Evolutionary conservation across 1,140 invertebrate species (phyloP), one percentile per base, ranked within the genome.

Genomic region (Streblospio benedicti): DNA sequence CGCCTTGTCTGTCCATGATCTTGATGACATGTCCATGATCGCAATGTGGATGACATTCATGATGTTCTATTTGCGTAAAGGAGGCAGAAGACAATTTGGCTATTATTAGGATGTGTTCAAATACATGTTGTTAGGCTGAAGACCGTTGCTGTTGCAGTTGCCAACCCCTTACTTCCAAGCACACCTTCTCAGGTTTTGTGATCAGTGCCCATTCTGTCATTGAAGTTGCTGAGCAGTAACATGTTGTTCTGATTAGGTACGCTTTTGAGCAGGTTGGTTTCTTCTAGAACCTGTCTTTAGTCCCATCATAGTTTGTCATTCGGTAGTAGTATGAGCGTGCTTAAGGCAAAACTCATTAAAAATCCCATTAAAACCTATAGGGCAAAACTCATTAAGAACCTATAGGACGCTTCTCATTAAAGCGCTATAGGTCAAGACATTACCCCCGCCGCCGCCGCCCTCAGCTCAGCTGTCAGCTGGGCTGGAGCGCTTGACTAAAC

Each of bases 21-120:
- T 65, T 54, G 2, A 62, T 61, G 1, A 66, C 28, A 33, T 64
- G 62, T 62, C 62, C 62, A 30, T 65, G 65, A 57, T 25, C 61
- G 52, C 65, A 65, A 58, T 59, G 57, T 63, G 1, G 58, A 50
- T 4, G 60, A n/a, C n/a, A n/a, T n/a, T n/a, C n/a, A n/a, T n/a
- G n/a, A n/a, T n/a, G n/a, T n/a, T n/a, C n/a, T 55, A 27, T 63
- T 67, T 54, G 63, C 52, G 4, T 28, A 33, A 14, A 33, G 14
- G 44, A 16, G n/a, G n/a, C n/a, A n/a, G n/a, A n/a, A n/a, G 44
- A 20, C 25, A 6, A 32, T 16, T 14, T 28, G 14, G 31, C 52
- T 16, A 12, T 6, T 20, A n/a, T 9, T 14, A 52, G 44, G 18
- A 16, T 12, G 44, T 52, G 20, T 16, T 28, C 28, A n/a, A n/a